A percentile compares a stretch with the other conserved stretches of the same genome.
These are phyloP conservation scores for Erebia aethiops DNA, from an alignment of 2,888 invertebrate genomes.

Conservation along the genomic window DNA sequence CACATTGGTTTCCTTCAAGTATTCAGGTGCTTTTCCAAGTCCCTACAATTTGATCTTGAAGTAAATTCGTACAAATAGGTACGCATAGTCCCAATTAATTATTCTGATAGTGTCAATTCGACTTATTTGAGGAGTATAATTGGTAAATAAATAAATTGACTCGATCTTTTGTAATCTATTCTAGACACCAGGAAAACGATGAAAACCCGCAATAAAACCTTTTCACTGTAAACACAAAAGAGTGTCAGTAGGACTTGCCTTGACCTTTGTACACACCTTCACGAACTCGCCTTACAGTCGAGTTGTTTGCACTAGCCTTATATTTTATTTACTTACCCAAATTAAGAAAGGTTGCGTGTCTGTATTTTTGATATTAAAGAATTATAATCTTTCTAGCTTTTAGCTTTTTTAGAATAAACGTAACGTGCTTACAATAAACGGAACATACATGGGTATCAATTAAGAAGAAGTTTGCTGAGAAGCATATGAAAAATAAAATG, in stretches of 20 bases:
- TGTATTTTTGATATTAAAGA: not conserved
- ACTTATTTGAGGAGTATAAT: not conserved
- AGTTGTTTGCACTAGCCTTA: not conserved
- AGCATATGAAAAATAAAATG: too few relatives aligned
- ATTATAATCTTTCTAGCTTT: too few relatives aligned
- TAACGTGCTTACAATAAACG: too few relatives aligned
- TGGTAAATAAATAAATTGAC: not conserved
- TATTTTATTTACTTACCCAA: not conserved
- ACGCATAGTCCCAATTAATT: too few relatives aligned
- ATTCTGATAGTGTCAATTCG: not conserved
- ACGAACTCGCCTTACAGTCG: not conserved
- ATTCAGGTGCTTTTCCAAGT: too few relatives aligned
- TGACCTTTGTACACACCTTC: conserved; percentile 16
- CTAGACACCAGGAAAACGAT: not conserved
- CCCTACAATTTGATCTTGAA: too few relatives aligned
- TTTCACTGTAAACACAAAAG: conserved; percentile 17
- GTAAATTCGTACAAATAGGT: too few relatives aligned
- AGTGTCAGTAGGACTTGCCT: conserved; percentile 13
- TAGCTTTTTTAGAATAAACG: too few relatives aligned
- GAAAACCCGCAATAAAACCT: conserved; percentile 12
- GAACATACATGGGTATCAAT: too few relatives aligned
- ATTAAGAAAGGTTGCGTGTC: not conserved
- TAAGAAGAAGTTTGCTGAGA: too few relatives aligned
- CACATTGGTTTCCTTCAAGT: too few relatives aligned
- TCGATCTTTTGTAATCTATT: not conserved